phyloP scores from a whole-genome alignment of 2,113 vertebrate species.

The Lycaon pictus region DNA sequence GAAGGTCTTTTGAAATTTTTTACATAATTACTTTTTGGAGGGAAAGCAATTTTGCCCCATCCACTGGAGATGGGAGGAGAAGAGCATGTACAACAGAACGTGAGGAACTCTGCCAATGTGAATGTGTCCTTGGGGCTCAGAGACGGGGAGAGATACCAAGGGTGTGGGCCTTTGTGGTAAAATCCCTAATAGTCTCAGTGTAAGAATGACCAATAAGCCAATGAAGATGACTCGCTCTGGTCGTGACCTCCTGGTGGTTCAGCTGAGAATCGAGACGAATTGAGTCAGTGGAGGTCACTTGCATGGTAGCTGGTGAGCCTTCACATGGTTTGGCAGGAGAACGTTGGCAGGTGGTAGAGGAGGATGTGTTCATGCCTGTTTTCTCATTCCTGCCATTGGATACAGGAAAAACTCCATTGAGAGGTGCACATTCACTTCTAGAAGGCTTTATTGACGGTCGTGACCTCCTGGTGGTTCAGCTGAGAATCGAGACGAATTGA shows the following conservation, averaged over 20 bases:
- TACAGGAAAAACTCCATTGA: not conserved
- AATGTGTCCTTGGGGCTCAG: conserved; percentile 18
- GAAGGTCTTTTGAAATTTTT: not conserved
- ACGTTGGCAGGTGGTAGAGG: not conserved
- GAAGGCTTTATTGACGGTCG: not conserved
- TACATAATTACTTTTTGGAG: not conserved
- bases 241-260: conserved; percentile 1
- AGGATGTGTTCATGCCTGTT: not conserved
- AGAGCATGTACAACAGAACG: not conserved
- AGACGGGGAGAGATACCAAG: not conserved
- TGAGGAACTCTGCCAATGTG: not conserved
- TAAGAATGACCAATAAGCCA: conserved; percentile 36
- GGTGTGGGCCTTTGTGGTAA: not conserved
- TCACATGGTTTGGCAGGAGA: not conserved
- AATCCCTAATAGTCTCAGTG: not conserved
- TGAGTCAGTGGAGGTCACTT: not conserved
- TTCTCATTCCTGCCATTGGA: not conserved
- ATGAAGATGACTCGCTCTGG: conserved; percentile 7
- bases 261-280: not conserved
- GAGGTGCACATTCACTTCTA: not conserved
- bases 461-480: not conserved
- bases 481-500: not conserved
- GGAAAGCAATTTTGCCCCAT: not conserved
- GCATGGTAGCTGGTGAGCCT: not conserved
- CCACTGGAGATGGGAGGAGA: not conserved